Evolutionary conservation across 2,113 vertebrate species (phyloP), one percentile per base, ranked within the genome.

Genomic region (Sylvicapra grimmia): DNA sequence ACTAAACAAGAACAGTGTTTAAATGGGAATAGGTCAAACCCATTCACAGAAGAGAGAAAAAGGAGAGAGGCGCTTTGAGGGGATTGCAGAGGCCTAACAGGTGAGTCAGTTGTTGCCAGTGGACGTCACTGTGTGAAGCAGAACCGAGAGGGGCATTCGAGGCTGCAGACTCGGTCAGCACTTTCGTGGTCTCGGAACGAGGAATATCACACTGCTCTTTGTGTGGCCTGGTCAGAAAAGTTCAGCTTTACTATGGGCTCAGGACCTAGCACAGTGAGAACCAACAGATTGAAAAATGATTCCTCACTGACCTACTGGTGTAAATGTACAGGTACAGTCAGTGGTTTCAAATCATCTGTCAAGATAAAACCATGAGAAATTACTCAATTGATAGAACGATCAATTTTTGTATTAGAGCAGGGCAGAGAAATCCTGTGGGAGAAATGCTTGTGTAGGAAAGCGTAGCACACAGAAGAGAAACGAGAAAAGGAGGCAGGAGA

Each of bases 401-500:
- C 36, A 1, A 3, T 18, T 61, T 89, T 40, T 96, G 40, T 82
- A 3, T 14, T 27, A 12, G 6, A 72, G 51, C 29, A 40, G 49
- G 36, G 23, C 82, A 82, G 89, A 65, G 80, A 44, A 68, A 31
- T 65, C 36, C 29, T 4, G 0, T 8, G 33, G 29, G 59, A 91
- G 49, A 94, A 63, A 91, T 4, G 54, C 47, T 58, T 3, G 4
- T 51, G 21, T 75, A 58, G 61, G 80, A 63, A 93, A 92, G 29
- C 16, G 4, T 0, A 6, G 33, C 1, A 0, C 14, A 4, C 2
- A 0, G 16, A 44, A 59, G 36, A 25, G 40, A 89, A 15, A 51
- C 47, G 23, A 68, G 51, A 19, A n/a, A 36, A 83, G 36, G 27
- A 94, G 49, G 23, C 31, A 47, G 83, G 44, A 21, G 29, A 18